A percentile compares a stretch with the other conserved stretches of the same genome.
These are phyloP conservation scores for Xenopus laevis DNA, from an alignment of 2,113 vertebrate species.

Conservation along the genomic window DNA sequence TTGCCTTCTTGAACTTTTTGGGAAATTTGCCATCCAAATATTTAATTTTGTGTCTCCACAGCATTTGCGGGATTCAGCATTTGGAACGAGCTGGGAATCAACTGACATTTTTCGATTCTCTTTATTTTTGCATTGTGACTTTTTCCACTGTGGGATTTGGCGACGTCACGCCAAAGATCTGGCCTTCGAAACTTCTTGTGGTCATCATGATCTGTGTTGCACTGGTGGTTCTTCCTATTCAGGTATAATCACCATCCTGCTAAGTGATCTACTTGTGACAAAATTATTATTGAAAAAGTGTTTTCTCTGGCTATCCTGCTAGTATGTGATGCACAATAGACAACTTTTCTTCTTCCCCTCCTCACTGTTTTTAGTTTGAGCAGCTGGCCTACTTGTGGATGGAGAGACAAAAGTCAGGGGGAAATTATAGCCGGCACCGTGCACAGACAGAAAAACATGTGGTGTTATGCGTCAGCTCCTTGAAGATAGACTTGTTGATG, in stretches of 20 bases:
- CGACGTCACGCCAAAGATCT: conserved; percentile 79
- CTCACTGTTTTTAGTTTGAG: conserved; percentile 73
- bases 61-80: conserved; percentile 84
- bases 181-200: conserved; percentile 81
- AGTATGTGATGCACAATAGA: too few relatives aligned
- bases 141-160: conserved; percentile 86
- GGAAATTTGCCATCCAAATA: too few relatives aligned
- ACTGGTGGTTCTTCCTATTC: conserved; percentile 78
- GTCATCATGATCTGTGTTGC: conserved; percentile 85
- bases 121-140: conserved; percentile 86
- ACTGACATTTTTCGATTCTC: conserved; percentile 77
- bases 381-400: conserved; percentile 96
- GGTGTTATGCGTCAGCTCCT: conserved; percentile 87
- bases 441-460: conserved; percentile 94
- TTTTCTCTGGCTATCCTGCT: too few relatives aligned
- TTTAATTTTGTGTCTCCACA: conserved; percentile 33
- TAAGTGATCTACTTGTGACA: too few relatives aligned
- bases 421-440: conserved; percentile 92
- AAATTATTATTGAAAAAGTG: too few relatives aligned
- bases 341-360: too few relatives aligned
- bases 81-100: conserved; percentile 78
- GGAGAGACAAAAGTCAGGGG: conserved; percentile 95
- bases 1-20: too few relatives aligned
- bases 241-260: conserved; percentile 57
- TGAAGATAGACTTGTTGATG: conserved; percentile 96